These are phyloP conservation scores for Iselma pallidipennis DNA, from an alignment of 2,888 invertebrate genomes.

Conservation along the genomic window DNA sequence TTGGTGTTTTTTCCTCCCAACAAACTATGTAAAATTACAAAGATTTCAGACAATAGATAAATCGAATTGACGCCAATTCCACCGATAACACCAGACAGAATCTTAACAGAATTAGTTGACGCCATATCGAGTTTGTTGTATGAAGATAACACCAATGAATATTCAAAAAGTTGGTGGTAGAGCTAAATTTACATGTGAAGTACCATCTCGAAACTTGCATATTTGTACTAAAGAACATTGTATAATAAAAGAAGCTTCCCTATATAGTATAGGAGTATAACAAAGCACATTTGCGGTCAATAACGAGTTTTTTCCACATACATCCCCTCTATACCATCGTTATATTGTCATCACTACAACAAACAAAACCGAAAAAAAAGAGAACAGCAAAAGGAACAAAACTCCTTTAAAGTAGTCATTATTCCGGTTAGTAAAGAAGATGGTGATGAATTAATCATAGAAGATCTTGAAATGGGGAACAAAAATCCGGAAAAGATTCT, in stretches of 20 bases:
- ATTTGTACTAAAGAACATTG: slow-evolving; percentile 21
- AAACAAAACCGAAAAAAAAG: background rate
- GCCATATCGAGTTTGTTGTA: slow-evolving; percentile 41
- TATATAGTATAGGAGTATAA: slow-evolving; percentile 18
- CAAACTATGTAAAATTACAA: no score
- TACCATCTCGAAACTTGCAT: slow-evolving; percentile 35
- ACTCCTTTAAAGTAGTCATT: slow-evolving; percentile 15
- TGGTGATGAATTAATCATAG: slow-evolving; percentile 20
- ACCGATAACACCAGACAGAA: background rate
- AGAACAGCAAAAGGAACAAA: background rate
- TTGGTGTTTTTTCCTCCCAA: no score
- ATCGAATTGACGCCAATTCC: background rate
- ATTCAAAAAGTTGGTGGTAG: slow-evolving; percentile 46
- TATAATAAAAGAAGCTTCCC: slow-evolving; percentile 32
- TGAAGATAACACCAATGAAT: slow-evolving; percentile 46
- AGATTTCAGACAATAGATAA: background rate
- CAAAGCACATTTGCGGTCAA: slow-evolving; percentile 30
- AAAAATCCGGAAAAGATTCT: slow-evolving; percentile 2
- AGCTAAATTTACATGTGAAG: slow-evolving; percentile 54
- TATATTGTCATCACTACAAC: background rate
- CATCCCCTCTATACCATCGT: background rate
- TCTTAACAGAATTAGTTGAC: slow-evolving; percentile 43
- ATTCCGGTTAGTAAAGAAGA: slow-evolving; percentile 9
- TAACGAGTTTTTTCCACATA: slow-evolving; percentile 8
- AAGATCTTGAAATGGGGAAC: slow-evolving; percentile 8